Evolutionary conservation across 2,113 vertebrate genomes (phyloP).

Genomic region (Petrocephalus microphthalmus): DNA sequence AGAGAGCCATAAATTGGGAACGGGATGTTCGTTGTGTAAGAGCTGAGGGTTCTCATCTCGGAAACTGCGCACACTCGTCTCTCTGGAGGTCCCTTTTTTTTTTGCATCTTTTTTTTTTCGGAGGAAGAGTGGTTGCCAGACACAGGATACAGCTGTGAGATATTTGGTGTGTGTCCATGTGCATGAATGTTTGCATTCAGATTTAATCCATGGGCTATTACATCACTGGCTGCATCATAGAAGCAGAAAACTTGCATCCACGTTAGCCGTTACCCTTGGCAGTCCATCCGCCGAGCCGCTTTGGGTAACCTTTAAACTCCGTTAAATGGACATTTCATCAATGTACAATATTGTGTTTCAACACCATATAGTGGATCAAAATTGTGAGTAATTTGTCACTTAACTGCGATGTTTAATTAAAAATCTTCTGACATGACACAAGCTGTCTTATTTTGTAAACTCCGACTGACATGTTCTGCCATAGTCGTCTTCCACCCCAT

Average conservation of each 20-base stretch:
- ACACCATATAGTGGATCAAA: background rate
- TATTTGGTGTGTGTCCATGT: background rate
- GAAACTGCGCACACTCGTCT: background rate
- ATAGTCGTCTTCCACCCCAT: background rate
- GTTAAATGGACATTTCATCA: background rate
- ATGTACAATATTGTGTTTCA: background rate
- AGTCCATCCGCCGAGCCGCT: background rate
- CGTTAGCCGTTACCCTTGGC: background rate
- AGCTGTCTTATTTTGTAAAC: background rate
- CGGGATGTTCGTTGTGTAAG: background rate
- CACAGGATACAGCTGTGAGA: background rate
- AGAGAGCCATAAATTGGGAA: background rate
- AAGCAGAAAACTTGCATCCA: background rate
- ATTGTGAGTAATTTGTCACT: background rate
- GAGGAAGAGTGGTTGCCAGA: background rate
- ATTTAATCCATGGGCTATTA: background rate
- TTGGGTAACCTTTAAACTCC: background rate
- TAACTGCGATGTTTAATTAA: background rate
- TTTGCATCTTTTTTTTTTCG: background rate
- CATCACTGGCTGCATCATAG: background rate
- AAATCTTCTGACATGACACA: background rate
- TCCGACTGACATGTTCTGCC: background rate
- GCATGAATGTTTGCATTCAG: background rate
- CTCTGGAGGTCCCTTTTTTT: background rate
- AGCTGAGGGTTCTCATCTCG: background rate